These are phyloP conservation scores for Trissolcus basalis DNA, from an alignment of 1,140 invertebrate species.

Conservation along the genomic window DNA sequence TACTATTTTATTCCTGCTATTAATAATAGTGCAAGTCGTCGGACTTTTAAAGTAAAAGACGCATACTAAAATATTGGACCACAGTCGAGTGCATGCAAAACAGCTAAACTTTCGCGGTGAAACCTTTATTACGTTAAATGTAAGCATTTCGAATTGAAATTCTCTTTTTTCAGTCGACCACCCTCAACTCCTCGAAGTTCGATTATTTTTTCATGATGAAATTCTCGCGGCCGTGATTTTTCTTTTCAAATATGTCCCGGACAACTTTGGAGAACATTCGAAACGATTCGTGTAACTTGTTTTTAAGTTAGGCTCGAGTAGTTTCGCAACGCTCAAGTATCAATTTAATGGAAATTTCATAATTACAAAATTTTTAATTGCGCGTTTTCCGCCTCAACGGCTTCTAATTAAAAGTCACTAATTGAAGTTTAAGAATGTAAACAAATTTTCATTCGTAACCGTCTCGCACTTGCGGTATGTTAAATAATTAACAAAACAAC, in stretches of 20 bases:
- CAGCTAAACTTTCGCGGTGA: constrained; percentile 39
- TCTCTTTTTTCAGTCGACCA: constrained; percentile 24
- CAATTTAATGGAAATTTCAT: too few species aligned
- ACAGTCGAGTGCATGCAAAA: constrained; percentile 46
- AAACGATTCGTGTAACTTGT: background rate
- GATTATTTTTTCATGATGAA: constrained; percentile 48
- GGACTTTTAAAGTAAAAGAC: constrained; percentile 52
- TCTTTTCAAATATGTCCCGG: constrained; percentile 3
- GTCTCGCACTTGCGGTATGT: background rate
- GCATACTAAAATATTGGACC: constrained; percentile 53
- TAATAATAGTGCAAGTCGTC: constrained; percentile 45
- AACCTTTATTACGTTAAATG: constrained; percentile 47
- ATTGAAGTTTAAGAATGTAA: too few species aligned
- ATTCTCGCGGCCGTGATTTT: constrained; percentile 8
- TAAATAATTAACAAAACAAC: too few species aligned
- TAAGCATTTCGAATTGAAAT: constrained; percentile 46
- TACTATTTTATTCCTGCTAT: constrained; percentile 45
- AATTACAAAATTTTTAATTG: too few species aligned
- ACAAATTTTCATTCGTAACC: too few species aligned
- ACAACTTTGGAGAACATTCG: constrained; percentile 7
- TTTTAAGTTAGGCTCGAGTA: too few species aligned
- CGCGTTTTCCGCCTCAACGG: too few species aligned
- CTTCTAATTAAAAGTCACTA: too few species aligned
- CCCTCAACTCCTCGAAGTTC: constrained; percentile 34
- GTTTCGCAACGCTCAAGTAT: too few species aligned